Percentiles rank a stretch among this genome's conserved stretches.
Evolutionary conservation across 2,113 vertebrate genomes (phyloP).

Genomic region (Poecilia latipinna): DNA sequence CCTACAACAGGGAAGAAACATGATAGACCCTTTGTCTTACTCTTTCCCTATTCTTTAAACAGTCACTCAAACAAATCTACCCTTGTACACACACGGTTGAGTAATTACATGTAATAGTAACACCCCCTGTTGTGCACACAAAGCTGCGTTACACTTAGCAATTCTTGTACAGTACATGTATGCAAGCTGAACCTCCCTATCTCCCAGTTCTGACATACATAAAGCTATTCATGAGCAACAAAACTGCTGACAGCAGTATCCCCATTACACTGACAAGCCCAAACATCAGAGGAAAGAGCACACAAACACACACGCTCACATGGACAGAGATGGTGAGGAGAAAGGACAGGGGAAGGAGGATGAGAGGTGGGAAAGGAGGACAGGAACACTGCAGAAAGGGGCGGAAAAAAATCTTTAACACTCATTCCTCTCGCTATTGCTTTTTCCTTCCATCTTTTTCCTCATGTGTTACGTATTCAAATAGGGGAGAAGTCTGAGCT

Average conservation of each 20-base stretch:
- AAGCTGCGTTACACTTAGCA: background rate
- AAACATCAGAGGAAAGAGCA: conserved; percentile 65
- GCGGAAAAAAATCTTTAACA: conserved; percentile 16
- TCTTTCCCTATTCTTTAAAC: conserved; percentile 25
- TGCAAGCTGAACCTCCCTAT: conserved; percentile 49
- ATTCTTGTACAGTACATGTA: conserved; percentile 22
- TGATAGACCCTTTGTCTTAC: conserved; percentile 32
- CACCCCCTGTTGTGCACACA: background rate
- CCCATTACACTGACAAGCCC: conserved; percentile 78
- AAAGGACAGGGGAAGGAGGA: conserved; percentile 46
- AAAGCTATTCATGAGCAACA: conserved; percentile 67
- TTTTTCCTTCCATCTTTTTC: conserved; percentile 9
- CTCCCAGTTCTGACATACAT: conserved; percentile 42
- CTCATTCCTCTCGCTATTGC: conserved; percentile 22
- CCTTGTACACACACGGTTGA: background rate
- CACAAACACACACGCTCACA: conserved; percentile 40
- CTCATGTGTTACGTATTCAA: conserved; percentile 26
- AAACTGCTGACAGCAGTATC: conserved; percentile 70
- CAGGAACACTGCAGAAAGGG: conserved; percentile 27
- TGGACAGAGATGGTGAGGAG: conserved; percentile 60
- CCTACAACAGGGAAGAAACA: conserved; percentile 50
- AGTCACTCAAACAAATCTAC: conserved; percentile 6
- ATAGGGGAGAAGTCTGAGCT: conserved; percentile 4
- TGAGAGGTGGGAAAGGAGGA: conserved; percentile 21
- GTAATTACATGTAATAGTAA: background rate